A percentile compares a stretch with the other conserved stretches of the same genome.
These are phyloP conservation scores for Chiroxiphia lanceolata DNA, from an alignment of 2,797 vertebrate species.

Conservation along the genomic window DNA sequence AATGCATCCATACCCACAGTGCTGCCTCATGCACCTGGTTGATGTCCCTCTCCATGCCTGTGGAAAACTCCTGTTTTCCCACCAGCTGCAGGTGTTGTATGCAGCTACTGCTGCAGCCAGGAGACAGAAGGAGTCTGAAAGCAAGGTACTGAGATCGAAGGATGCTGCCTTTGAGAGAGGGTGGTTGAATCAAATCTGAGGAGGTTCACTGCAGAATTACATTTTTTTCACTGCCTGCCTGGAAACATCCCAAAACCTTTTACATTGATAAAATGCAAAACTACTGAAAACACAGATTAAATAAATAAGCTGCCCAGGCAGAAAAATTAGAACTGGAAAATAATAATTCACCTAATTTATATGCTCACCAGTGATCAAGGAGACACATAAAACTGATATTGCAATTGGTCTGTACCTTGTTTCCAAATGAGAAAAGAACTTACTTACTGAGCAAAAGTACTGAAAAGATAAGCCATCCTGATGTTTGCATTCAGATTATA, in stretches of 20 bases:
- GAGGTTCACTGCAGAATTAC: not conserved
- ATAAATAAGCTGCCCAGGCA: not conserved
- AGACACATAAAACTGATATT: not conserved
- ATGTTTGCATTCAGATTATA: not conserved
- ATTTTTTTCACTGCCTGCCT: not conserved
- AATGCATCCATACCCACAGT: not conserved
- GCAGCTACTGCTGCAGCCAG: not conserved
- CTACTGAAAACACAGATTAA: not conserved
- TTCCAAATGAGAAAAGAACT: not conserved
- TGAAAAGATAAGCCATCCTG: not conserved
- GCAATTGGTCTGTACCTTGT: not conserved
- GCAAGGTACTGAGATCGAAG: not conserved
- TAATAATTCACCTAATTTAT: not conserved
- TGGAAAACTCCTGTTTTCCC: not conserved
- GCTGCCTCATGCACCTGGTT: not conserved
- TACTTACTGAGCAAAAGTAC: not conserved
- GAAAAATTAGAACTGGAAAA: not conserved
- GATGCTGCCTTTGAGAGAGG: not conserved
- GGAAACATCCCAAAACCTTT: not conserved
- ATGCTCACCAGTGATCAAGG: not conserved
- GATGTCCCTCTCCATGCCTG: not conserved
- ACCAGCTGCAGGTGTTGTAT: not conserved
- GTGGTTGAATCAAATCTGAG: not conserved
- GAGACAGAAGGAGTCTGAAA: not conserved
- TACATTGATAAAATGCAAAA: not conserved